Percentiles rank a stretch among this genome's conserved stretches.
These are phyloP conservation scores for Melanaphis sacchari DNA, from an alignment of 1,140 invertebrate species.

Conservation along the genomic window DNA sequence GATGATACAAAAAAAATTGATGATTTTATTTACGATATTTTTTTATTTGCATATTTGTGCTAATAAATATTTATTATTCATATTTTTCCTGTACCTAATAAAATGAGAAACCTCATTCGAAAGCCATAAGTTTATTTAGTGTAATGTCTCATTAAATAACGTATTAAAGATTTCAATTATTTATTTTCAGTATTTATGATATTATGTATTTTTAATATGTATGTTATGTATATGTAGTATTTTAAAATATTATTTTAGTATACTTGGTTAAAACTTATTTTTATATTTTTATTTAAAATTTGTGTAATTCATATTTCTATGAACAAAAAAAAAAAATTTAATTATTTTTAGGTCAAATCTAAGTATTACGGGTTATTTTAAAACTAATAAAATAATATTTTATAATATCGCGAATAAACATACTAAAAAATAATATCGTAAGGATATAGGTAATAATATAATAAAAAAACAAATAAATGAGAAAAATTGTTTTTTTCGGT, in stretches of 20 bases:
- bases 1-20: too few species aligned
- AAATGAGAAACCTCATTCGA: too few species aligned
- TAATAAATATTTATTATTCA: not conserved
- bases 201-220: not conserved
- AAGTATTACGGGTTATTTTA: not conserved
- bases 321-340: too few species aligned
- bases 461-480: not conserved
- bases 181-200: not conserved
- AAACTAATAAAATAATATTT: not conserved
- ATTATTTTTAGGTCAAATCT: too few species aligned
- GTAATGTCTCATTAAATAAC: too few species aligned
- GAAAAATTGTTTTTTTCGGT: not conserved
- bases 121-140: too few species aligned
- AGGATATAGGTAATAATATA: too few species aligned
- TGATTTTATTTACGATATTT: not conserved
- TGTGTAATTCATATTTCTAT: not conserved
- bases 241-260: too few species aligned
- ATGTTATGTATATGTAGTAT: too few species aligned
- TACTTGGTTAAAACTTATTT: not conserved
- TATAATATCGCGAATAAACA: not conserved
- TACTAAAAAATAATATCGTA: not conserved
- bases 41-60: not conserved
- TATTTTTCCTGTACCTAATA: not conserved
- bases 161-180: too few species aligned
- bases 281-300: not conserved